Base-by-base conservation (phyloP, 2,113 vertebrate genomes). In the Lepus timidus region DNA sequence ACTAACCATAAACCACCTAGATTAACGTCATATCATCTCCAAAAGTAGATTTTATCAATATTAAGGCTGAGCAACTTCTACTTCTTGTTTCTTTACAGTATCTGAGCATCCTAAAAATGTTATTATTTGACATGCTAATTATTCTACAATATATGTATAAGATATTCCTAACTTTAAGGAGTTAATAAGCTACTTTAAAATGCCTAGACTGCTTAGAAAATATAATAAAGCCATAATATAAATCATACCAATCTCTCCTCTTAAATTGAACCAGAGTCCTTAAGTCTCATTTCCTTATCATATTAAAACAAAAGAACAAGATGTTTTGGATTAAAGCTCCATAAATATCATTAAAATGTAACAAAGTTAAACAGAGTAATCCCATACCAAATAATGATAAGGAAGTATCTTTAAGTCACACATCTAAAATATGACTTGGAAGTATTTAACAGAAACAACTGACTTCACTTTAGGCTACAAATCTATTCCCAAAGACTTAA, bases 301-400 rank as follows among this genome's bases (percentile, higher is more conserved):
- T 25, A 84, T 81, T 89, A 87, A 90, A 88, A 84, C 13, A 79
- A 65, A 82, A 74, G 10, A 95, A 73, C 20, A 88, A 94, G 94
- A 65, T 67, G 67, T 58, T 86, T 76, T 68, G 31, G 25, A 55
- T 58, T 68, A 65, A 90, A 80, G 51, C n/a, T 93, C 33, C 74
- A 80, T 22, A 73, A 84, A 84, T 62, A 75, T 3, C 23, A 68
- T 61, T 90, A 85, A 80, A 80, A 67, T 68, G 49, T 76, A 93
- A 74, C 16, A 68, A 89, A 73, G 58, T 31, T n/a, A 65, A 75
- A 80, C 25, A 73, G 9, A 73, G 31, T n/a, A 90, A 51, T 25
- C 10, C 90, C 44, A 80, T 81, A 89, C 16, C 19, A 90, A 75
- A 70, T 71, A 71, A 83, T 49, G 44, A 85, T 61, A 86, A 80